These are phyloP conservation scores for Opisthocomus hoazin DNA, from an alignment of 2,113 vertebrate species.

Conservation along the genomic window DNA sequence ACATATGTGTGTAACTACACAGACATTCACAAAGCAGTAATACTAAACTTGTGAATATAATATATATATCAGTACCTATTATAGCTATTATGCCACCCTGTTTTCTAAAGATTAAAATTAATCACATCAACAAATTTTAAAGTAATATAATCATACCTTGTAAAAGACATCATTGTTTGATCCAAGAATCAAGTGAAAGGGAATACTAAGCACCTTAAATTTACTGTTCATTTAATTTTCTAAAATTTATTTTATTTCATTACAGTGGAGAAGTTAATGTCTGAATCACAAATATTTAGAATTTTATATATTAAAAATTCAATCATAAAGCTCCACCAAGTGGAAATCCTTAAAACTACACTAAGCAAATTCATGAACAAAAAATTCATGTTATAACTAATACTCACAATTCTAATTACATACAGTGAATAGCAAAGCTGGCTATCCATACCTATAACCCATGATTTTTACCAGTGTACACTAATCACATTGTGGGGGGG, in stretches of 20 bases:
- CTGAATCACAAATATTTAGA: background rate
- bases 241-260: background rate
- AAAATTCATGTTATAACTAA: background rate
- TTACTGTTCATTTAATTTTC: slow-evolving; percentile 27
- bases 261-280: background rate
- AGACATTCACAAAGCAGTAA: background rate
- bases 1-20: background rate
- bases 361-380: background rate
- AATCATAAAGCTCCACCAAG: slow-evolving; percentile 82
- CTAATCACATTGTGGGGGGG: background rate
- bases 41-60: background rate
- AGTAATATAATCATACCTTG: background rate
- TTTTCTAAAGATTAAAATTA: background rate
- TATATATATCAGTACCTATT: background rate
- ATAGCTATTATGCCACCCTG: background rate
- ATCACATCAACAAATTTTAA: background rate
- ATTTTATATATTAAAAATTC: slow-evolving; percentile 64
- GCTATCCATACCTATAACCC: background rate
- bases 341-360: slow-evolving; percentile 71
- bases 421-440: background rate
- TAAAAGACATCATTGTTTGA: background rate
- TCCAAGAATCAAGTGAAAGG: background rate
- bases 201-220: background rate
- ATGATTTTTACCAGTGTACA: background rate
- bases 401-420: background rate